Evolutionary conservation across 2,888 invertebrate species (phyloP).

Genomic region (Dugesia japonica): DNA sequence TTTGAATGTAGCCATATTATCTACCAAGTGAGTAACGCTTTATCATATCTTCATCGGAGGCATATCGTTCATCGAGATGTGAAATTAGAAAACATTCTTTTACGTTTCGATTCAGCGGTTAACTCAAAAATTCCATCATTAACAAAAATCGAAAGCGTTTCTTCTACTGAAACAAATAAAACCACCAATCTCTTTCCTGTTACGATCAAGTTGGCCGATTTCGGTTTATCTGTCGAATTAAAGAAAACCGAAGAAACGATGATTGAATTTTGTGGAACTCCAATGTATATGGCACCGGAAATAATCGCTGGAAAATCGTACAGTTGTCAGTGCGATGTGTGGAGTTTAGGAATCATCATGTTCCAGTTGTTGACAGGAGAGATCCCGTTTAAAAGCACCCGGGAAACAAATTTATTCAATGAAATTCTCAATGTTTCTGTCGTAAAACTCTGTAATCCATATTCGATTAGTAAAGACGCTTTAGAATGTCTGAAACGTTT

Average conservation of each 20-base stretch:
- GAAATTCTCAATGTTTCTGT: constrained; percentile 25
- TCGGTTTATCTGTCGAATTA: constrained; percentile 52
- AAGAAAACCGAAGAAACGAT: too few relatives aligned
- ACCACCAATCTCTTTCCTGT: background rate
- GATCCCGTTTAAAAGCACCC: constrained; percentile 21
- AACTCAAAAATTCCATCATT: background rate
- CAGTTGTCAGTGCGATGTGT: constrained; percentile 54
- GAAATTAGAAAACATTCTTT: constrained; percentile 48
- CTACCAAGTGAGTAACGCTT: constrained; percentile 43
- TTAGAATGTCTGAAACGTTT: background rate
- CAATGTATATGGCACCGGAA: constrained; percentile 54
- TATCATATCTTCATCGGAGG: constrained; percentile 46
- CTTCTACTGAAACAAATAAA: background rate
- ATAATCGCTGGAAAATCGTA: constrained; percentile 51
- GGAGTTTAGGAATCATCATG: constrained; percentile 54
- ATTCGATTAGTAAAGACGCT: background rate
- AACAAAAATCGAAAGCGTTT: background rate
- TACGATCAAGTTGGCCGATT: constrained; percentile 49
- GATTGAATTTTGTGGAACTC: constrained; percentile 53
- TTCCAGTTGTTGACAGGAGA: constrained; percentile 41
- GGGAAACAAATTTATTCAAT: background rate
- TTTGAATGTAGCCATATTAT: constrained; percentile 42
- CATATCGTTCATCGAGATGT: constrained; percentile 48
- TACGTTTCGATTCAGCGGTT: constrained; percentile 37
- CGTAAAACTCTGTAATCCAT: background rate